Evolutionary conservation across 2,888 invertebrate genomes (phyloP).

Genomic region (Cheilosia urbana): DNA sequence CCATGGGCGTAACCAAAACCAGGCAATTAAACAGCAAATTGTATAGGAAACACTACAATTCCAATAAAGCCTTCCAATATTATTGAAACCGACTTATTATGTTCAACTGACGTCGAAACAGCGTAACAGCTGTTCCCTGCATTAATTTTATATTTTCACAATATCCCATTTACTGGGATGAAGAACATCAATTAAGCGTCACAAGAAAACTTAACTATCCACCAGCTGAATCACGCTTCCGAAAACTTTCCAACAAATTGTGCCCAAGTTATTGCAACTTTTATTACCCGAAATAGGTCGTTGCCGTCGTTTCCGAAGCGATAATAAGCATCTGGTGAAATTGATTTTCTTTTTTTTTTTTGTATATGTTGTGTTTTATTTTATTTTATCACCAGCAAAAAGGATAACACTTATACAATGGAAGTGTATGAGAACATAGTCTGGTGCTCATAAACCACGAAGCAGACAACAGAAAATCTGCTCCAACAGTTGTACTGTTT

Average conservation of each 20-base stretch:
- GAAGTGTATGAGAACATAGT: neutral
- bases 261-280: constrained; percentile 37
- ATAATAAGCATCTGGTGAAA: constrained; percentile 38
- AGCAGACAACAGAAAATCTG: constrained; percentile 1
- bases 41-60: no score
- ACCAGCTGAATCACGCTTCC: constrained; percentile 26
- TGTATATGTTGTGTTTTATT: no score
- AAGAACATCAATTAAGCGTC: constrained; percentile 23
- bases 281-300: constrained; percentile 26
- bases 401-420: neutral
- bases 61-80: no score
- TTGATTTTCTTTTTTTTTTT: constrained; percentile 47
- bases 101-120: neutral
- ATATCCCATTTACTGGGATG: neutral
- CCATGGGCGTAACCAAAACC: no score
- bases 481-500: constrained; percentile 9
- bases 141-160: neutral
- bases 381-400: neutral
- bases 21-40: no score
- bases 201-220: neutral
- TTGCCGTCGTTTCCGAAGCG: neutral
- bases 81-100: neutral
- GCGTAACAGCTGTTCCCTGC: constrained; percentile 1
- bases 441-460: neutral
- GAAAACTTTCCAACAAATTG: constrained; percentile 32